phyloP scores from a whole-genome alignment of 1,140 invertebrate species.

The Anagrus nilaparvatae region DNA sequence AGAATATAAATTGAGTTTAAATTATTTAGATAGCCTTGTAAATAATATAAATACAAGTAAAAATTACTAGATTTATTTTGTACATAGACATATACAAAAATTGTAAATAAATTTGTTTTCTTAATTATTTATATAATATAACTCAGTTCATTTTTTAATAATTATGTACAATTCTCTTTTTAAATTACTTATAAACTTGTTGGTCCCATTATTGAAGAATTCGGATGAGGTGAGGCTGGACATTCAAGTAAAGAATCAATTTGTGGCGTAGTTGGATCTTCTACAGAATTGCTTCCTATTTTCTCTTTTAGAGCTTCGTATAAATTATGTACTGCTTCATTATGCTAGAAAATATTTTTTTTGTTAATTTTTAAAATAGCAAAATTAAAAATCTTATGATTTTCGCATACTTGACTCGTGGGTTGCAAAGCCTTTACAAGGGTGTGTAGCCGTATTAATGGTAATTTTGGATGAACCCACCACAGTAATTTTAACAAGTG shows the following conservation, averaged over 20 bases:
- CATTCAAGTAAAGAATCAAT: constrained; percentile 58
- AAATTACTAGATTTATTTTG: constrained; percentile 3
- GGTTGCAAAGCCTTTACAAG: constrained; percentile 83
- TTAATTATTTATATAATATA: not conserved
- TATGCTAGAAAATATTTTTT: constrained; percentile 51
- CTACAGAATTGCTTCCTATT: constrained; percentile 51
- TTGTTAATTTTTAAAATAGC: constrained; percentile 6
- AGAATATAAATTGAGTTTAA: constrained; percentile 36
- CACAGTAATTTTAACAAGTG: constrained; percentile 87
- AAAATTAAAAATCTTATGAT: not conserved
- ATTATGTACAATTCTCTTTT: not conserved
- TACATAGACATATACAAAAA: not conserved
- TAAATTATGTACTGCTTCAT: constrained; percentile 72
- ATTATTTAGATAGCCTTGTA: constrained; percentile 36
- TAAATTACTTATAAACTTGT: constrained; percentile 3
- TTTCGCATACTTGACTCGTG: constrained; percentile 44
- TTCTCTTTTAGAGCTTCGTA: constrained; percentile 71
- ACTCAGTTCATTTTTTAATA: not conserved
- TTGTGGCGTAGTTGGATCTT: constrained; percentile 50
- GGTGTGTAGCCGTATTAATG: constrained; percentile 64
- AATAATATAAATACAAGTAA: constrained; percentile 8
- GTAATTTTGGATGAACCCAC: constrained; percentile 84
- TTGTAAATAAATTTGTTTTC: constrained; percentile 3
- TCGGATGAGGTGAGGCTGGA: constrained; percentile 74
- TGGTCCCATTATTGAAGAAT: constrained; percentile 63